Evolutionary conservation across 2,888 invertebrate genomes (phyloP).

Genomic region (Spodoptera exigua): DNA sequence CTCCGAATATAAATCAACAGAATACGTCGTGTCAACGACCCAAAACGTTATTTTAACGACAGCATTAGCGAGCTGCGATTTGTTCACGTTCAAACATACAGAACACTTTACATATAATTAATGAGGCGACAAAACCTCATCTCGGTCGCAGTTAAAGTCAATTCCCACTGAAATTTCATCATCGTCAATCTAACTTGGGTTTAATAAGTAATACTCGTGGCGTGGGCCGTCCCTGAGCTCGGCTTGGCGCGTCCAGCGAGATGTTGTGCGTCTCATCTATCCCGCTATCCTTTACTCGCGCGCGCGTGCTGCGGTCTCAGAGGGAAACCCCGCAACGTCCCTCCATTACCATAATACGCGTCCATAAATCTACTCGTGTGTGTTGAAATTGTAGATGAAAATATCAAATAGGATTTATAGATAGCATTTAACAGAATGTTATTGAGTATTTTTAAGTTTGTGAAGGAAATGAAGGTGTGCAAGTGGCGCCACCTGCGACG

Average conservation of each 20-base stretch:
- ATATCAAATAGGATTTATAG: conserved; percentile 46
- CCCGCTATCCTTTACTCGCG: conserved; percentile 80
- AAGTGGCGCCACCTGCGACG: conserved; percentile 83
- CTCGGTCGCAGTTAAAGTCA: conserved; percentile 83
- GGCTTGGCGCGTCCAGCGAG: conserved; percentile 79
- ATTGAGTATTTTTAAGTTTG: conserved; percentile 45
- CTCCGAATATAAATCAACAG: conserved; percentile 40
- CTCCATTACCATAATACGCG: conserved; percentile 74
- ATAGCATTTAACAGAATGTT: conserved; percentile 19
- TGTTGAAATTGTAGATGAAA: conserved; percentile 43
- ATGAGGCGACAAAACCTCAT: conserved; percentile 83
- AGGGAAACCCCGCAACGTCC: conserved; percentile 76
- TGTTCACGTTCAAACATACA: conserved; percentile 59
- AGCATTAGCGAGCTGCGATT: conserved; percentile 56
- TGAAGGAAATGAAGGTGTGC: conserved; percentile 47
- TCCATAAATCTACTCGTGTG: conserved; percentile 64
- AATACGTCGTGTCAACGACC: conserved; percentile 29
- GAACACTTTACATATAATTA: conserved; percentile 74
- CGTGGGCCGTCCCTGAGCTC: conserved; percentile 82
- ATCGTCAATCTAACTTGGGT: conserved; percentile 86
- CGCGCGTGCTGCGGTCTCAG: conserved; percentile 74
- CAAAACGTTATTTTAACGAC: conserved; percentile 48
- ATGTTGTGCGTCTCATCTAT: conserved; percentile 80
- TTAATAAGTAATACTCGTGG: conserved; percentile 85
- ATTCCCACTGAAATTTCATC: conserved; percentile 89